Conservation (phyloP, 53 echinoderm and acorn worm genomes). For the Temnopleurus reevesii region DNA sequence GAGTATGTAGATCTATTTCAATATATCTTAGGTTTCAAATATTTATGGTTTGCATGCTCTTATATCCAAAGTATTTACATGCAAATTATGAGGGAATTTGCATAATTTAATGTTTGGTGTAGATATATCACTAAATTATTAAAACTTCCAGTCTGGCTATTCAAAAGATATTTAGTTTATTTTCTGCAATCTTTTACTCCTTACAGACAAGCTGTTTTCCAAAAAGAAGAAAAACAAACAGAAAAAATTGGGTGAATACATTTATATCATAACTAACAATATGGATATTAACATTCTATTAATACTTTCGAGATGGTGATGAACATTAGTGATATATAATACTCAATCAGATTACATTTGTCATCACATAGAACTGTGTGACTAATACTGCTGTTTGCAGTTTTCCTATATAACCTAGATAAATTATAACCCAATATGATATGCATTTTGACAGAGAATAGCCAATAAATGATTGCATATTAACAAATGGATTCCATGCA, state of each 20-base stretch:
- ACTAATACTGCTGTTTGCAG: background rate
- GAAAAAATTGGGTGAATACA: constrained; percentile 45
- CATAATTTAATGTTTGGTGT: no score
- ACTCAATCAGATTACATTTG: background rate
- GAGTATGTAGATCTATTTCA: no score
- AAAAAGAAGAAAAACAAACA: constrained; percentile 43
- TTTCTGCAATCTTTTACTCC: constrained; percentile 6
- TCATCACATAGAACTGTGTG: background rate
- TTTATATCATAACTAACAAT: constrained; percentile 33
- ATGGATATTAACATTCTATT: background rate
- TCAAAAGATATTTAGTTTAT: constrained; percentile 1
- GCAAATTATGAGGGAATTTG: no score
- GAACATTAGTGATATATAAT: background rate
- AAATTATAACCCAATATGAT: background rate
- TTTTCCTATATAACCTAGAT: background rate
- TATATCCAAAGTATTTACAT: no score
- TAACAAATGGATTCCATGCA: constrained; percentile 23
- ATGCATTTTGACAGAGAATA: constrained; percentile 15
- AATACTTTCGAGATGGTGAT: background rate
- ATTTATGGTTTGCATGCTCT: no score
- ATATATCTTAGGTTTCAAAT: no score
- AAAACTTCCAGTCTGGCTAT: no score
- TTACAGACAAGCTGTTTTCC: constrained; percentile 51
- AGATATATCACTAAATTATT: no score
- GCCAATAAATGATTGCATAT: background rate